Percentiles rank a stretch among this genome's conserved stretches.
These are phyloP conservation scores for Porites australiensis DNA, from an alignment of 64 coral and sea anemone genomes.

Conservation along the genomic window DNA sequence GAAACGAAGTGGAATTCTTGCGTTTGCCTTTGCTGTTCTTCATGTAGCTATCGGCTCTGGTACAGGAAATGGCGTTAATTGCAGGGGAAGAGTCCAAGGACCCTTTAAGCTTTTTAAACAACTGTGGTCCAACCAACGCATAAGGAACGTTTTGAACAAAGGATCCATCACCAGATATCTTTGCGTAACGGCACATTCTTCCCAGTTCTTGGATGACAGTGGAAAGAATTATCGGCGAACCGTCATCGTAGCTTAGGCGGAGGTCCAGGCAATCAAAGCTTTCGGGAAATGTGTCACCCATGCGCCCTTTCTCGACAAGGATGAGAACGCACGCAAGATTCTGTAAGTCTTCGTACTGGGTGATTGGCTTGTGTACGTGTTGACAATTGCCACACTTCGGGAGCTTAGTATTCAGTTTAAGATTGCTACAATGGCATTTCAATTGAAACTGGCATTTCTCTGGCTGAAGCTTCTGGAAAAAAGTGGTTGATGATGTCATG, in stretches of 20 bases:
- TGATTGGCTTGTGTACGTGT: slow-evolving; percentile 59
- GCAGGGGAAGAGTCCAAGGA: slow-evolving; percentile 20
- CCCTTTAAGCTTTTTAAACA: neutral
- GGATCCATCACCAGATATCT: neutral
- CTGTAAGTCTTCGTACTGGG: slow-evolving; percentile 58
- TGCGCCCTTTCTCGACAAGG: slow-evolving; percentile 66
- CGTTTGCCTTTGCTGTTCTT: neutral
- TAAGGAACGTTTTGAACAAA: slow-evolving; percentile 34
- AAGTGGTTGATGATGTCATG: slow-evolving; percentile 56
- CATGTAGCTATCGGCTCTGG: slow-evolving; percentile 61
- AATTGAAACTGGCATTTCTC: neutral
- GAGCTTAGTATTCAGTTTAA: neutral
- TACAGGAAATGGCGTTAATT: slow-evolving; percentile 3
- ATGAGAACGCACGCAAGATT: slow-evolving; percentile 61
- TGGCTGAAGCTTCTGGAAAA: slow-evolving; percentile 43
- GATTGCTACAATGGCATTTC: slow-evolving; percentile 5
- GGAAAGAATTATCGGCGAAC: slow-evolving; percentile 22
- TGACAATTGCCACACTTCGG: slow-evolving; percentile 13
- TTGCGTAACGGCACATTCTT: slow-evolving; percentile 68
- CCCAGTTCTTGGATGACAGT: slow-evolving; percentile 68
- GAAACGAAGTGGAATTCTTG: neutral
- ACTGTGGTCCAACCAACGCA: no score
- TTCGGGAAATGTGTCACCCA: slow-evolving; percentile 69
- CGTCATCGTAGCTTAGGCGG: slow-evolving; percentile 51
- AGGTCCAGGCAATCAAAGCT: slow-evolving; percentile 68